Conservation (phyloP, 2,888 invertebrate species). For the Cheiracanthium punctorium region DNA sequence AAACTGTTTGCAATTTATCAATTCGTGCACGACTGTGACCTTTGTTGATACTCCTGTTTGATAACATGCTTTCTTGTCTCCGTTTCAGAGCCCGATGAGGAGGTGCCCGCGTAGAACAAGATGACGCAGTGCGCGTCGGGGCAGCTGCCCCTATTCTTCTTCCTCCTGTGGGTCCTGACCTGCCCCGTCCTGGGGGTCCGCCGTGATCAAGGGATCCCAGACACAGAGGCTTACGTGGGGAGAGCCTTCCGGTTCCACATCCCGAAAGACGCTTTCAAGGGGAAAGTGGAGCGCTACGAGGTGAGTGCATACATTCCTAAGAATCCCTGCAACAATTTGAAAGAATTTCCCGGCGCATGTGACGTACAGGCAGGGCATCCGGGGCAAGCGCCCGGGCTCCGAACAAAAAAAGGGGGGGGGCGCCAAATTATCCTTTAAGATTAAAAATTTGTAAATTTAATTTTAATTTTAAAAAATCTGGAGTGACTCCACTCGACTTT, state of each 20-base stretch:
- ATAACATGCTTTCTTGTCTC: neutral
- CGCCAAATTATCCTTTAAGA: too few species aligned
- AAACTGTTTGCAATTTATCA: neutral
- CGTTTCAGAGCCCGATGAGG: conserved; percentile 53
- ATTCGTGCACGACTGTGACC: neutral
- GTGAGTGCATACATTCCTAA: too few species aligned
- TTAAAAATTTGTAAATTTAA: too few species aligned
- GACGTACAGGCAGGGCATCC: too few species aligned
- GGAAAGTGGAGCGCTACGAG: conserved; percentile 83
- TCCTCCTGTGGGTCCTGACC: conserved; percentile 3
- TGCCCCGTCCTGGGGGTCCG: conserved; percentile 9
- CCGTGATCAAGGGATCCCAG: conserved; percentile 79
- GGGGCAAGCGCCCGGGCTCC: too few species aligned
- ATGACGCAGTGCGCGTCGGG: conserved; percentile 60
- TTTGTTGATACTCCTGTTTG: neutral
- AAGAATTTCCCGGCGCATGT: too few species aligned
- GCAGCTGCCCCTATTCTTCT: conserved; percentile 41
- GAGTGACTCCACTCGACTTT: too few species aligned
- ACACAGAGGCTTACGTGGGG: conserved; percentile 83
- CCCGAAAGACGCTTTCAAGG: conserved; percentile 84
- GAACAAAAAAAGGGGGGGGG: too few species aligned
- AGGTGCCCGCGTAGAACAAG: conserved; percentile 30
- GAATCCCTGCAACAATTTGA: too few species aligned
- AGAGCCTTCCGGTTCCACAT: conserved; percentile 84
- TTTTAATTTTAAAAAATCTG: too few species aligned